These are phyloP conservation scores for Brenthis daphne DNA, from an alignment of 2,888 invertebrate species.

Conservation along the genomic window DNA sequence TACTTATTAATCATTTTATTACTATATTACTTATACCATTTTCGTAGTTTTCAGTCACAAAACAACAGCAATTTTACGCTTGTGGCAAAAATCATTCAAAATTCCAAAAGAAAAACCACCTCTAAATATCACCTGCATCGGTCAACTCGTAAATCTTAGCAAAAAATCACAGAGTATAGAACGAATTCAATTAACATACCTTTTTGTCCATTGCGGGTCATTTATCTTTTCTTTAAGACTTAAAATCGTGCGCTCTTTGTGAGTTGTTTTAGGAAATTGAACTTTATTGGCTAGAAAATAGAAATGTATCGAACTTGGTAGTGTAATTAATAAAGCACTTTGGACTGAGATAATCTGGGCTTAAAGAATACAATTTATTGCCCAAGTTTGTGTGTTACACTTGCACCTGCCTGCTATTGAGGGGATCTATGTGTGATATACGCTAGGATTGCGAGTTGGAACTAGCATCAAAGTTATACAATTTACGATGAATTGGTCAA, in stretches of 20 bases:
- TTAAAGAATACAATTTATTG: constrained; percentile 40
- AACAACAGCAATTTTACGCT: neutral
- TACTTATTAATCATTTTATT: no score
- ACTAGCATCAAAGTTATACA: neutral
- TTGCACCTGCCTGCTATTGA: constrained; percentile 18
- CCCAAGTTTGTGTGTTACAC: constrained; percentile 35
- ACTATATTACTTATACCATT: no score
- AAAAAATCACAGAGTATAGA: constrained; percentile 35
- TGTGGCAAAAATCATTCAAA: neutral
- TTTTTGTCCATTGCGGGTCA: constrained; percentile 34
- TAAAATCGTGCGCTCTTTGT: constrained; percentile 31
- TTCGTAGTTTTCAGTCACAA: no score
- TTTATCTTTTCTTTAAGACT: constrained; percentile 36
- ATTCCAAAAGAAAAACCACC: neutral
- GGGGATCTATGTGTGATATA: constrained; percentile 18
- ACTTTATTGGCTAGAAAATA: constrained; percentile 9
- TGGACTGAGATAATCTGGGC: constrained; percentile 49
- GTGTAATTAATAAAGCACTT: constrained; percentile 53
- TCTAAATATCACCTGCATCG: constrained; percentile 30
- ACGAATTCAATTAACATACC: constrained; percentile 39
- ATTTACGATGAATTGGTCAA: neutral
- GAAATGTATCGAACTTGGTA: constrained; percentile 23
- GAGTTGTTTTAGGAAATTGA: constrained; percentile 18
- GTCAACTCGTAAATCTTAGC: constrained; percentile 34
- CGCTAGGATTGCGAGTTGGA: neutral